These are phyloP conservation scores for Hydrolagus colliei DNA, from an alignment of 2,797 vertebrate species.

Conservation along the genomic window DNA sequence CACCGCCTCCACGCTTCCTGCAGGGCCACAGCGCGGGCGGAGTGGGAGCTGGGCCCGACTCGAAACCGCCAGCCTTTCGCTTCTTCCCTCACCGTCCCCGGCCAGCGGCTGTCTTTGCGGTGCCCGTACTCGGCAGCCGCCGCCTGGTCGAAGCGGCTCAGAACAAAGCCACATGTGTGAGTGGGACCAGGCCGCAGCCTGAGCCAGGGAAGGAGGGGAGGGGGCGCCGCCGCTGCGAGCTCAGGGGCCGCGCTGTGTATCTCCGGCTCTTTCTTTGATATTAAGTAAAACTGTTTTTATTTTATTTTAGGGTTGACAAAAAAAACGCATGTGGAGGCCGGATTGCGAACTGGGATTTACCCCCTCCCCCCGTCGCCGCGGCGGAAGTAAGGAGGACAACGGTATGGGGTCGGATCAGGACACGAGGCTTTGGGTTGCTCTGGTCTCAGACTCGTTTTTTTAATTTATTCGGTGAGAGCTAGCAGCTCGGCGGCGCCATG, in stretches of 20 bases:
- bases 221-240: neutral
- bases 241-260: neutral
- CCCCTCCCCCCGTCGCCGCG: neutral
- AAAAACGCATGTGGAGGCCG: too few relatives aligned
- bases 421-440: too few relatives aligned
- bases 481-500: slow-evolving; percentile 15
- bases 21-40: neutral
- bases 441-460: too few relatives aligned
- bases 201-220: neutral
- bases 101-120: neutral
- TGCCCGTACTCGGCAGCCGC: too few relatives aligned
- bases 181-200: neutral
- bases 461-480: neutral
- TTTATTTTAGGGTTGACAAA: too few relatives aligned
- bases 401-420: neutral
- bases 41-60: neutral
- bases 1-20: neutral
- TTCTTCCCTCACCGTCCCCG: too few relatives aligned
- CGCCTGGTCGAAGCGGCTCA: neutral
- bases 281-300: too few relatives aligned
- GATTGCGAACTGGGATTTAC: too few relatives aligned
- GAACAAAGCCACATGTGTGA: slow-evolving; percentile 25
- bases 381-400: neutral
- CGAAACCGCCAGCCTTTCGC: neutral
- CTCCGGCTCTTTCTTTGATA: neutral